Conservation (phyloP, 2,797 vertebrate genomes). For the Sciurus carolinensis region DNA sequence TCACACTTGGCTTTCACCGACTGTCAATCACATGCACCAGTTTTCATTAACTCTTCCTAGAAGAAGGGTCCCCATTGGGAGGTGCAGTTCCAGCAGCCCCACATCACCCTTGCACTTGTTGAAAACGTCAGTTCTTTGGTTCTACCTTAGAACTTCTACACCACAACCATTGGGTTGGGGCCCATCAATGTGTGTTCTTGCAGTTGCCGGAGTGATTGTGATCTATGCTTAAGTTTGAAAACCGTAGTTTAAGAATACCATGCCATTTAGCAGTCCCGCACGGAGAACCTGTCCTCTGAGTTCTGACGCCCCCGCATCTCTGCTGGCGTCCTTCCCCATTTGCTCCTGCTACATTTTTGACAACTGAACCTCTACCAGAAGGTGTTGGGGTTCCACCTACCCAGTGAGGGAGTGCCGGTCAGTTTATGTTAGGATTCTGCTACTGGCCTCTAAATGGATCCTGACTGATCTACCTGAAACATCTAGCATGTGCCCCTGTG, state of each 20-base stretch:
- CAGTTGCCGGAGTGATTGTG: not conserved
- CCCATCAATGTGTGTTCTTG: not conserved
- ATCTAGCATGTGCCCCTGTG: not conserved
- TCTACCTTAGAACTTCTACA: not conserved
- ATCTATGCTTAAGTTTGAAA: conserved; percentile 20
- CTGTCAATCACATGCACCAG: not conserved
- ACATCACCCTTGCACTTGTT: not conserved
- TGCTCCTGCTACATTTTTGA: not conserved
- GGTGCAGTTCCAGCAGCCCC: not conserved
- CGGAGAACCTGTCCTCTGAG: not conserved
- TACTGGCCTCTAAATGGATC: not conserved
- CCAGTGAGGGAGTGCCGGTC: not conserved
- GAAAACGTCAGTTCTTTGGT: not conserved
- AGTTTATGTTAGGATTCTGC: not conserved
- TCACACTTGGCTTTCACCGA: not conserved
- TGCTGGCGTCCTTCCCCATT: accelerated
- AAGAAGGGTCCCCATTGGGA: not conserved
- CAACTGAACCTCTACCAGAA: not conserved
- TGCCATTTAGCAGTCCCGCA: not conserved
- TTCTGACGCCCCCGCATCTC: not conserved
- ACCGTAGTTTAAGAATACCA: not conserved
- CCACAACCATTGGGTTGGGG: not conserved
- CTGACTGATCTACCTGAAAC: not conserved
- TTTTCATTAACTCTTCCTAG: not conserved
- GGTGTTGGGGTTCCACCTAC: not conserved